A percentile compares a stretch with the other conserved stretches of the same genome.
Conservation (phyloP, 2,888 invertebrate genomes). For the Callosobruchus maculatus region DNA sequence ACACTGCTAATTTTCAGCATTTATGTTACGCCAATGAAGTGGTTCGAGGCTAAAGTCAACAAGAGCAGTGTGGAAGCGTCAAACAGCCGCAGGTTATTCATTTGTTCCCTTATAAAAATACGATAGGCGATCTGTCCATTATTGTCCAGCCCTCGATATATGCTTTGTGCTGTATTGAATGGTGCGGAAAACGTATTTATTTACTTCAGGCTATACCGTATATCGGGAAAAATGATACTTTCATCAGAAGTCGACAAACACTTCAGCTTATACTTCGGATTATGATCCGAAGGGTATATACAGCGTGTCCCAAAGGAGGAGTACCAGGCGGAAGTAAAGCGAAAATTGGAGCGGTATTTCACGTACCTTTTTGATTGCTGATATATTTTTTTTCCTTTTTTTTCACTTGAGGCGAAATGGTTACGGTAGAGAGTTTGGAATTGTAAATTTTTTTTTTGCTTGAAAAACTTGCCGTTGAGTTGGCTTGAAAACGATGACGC, state of each 20-base stretch:
- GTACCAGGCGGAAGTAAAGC: no score
- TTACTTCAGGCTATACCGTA: background rate
- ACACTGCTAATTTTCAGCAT: background rate
- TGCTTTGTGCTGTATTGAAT: background rate
- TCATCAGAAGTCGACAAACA: background rate
- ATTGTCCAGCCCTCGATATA: slow-evolving; percentile 14
- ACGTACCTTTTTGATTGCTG: no score
- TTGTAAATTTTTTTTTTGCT: no score
- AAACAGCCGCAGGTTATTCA: slow-evolving; percentile 36
- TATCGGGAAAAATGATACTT: background rate
- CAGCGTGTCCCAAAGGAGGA: no score
- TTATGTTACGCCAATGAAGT: background rate
- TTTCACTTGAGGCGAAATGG: no score
- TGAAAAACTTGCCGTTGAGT: no score
- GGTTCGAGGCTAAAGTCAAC: slow-evolving; percentile 27
- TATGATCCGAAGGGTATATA: no score
- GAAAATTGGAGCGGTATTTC: no score
- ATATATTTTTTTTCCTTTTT: no score
- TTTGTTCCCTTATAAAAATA: slow-evolving; percentile 39
- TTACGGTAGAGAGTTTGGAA: no score
- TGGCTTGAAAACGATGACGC: no score
- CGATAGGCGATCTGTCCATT: slow-evolving; percentile 17
- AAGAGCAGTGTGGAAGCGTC: slow-evolving; percentile 28
- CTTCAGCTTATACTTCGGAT: background rate
- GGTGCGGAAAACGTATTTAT: background rate